Conservation (phyloP, 2,113 vertebrate genomes). For the Peromyscus californicus region DNA sequence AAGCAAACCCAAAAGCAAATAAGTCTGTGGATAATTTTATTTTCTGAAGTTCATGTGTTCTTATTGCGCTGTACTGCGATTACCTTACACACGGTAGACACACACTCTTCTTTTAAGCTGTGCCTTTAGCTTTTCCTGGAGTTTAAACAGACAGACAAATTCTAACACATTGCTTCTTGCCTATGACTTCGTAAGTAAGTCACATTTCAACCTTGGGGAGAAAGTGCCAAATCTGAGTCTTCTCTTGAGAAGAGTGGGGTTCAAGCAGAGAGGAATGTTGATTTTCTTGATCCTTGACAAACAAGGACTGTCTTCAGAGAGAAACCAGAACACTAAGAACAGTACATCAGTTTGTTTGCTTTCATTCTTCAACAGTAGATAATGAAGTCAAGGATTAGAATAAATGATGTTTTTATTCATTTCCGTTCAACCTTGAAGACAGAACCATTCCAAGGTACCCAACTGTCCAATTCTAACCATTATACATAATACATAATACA, state of each 20-base stretch:
- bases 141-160: slow-evolving; percentile 47
- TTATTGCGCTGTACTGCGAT: not conserved
- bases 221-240: slow-evolving; percentile 51
- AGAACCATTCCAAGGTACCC: not conserved
- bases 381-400: slow-evolving; percentile 30
- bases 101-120: not conserved
- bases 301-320: slow-evolving; percentile 49
- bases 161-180: slow-evolving; percentile 1
- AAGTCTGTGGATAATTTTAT: not conserved
- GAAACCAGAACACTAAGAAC: slow-evolving; percentile 28
- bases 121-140: not conserved
- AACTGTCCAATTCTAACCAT: not conserved
- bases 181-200: not conserved
- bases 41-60: not conserved
- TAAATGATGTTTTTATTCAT: slow-evolving; percentile 40
- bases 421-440: slow-evolving; percentile 31
- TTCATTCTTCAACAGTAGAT: slow-evolving; percentile 39
- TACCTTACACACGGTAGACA: not conserved
- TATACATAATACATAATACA: no score
- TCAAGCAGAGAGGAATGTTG: slow-evolving; percentile 3
- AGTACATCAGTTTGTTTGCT: not conserved
- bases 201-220: slow-evolving; percentile 5
- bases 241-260: slow-evolving; percentile 13
- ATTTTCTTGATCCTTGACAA: slow-evolving; percentile 48
- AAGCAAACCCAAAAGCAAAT: slow-evolving; percentile 36